Base-by-base conservation (phyloP, 2,113 vertebrate genomes). In the Phalacrocorax aristotelis region DNA sequence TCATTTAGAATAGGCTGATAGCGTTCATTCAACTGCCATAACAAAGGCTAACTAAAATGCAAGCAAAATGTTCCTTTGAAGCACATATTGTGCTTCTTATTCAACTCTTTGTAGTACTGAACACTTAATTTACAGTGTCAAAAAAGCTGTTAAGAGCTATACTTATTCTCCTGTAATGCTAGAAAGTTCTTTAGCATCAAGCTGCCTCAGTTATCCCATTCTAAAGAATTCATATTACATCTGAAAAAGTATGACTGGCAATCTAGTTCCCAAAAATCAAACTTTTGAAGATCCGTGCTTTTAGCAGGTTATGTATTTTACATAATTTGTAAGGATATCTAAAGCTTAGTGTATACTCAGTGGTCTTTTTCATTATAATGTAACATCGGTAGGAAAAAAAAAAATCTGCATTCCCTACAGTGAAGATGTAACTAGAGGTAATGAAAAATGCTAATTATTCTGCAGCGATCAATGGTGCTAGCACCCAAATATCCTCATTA, bases 41-140 rank as follows among this genome's bases (percentile, higher is more conserved):
- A 95, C 55, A 95, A 97, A 93, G 30, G 70, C 83, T 90, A 48
- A 87, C 68, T 82, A 92, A 93, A 92, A 92, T 11, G 71, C 69
- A 79, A 82, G 48, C 48, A 75, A 85, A 75, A 71, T 48, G 65
- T 87, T 96, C 93, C 85, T 87, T 18, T 93, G 51, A 89, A 87
- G 54, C 60, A 76, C 52, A 30, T 27, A 85, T 7, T 78, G 25
- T 87, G 62, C 62, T 91, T 42, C 74, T 86, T 85, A 87, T 51
- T 80, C 77, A 92, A 54, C 30, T 51, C 30, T 89, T 91, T 61
- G 40, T 55, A 76, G 42, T 29, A 64, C 32, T 15, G 46, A 94
- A 40, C 21, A 62, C 23, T 84, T 82, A 70, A 97, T 92, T 72
- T 78, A 83, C 19, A 75, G 40, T 22, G 58, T 36, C 11, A 0